These are phyloP conservation scores for Umimayanthus kanabou DNA, from an alignment of 92 coral and sea anemone genomes.

Conservation along the genomic window DNA sequence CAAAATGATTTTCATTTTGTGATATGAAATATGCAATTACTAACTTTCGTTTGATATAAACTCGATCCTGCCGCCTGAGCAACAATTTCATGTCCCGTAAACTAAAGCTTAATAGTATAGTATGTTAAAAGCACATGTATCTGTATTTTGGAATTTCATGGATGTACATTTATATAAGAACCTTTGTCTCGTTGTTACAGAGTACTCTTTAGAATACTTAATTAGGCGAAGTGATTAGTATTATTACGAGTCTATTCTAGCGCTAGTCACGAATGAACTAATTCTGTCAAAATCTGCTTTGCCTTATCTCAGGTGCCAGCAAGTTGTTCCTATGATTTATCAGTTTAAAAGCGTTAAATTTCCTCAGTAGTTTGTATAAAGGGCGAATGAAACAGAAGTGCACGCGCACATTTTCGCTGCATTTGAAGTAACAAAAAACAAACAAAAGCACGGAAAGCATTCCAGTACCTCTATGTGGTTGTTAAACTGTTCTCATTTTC, in stretches of 20 bases:
- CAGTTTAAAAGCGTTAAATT: not conserved
- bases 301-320: not conserved
- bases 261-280: not conserved
- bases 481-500: not conserved
- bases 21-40: not conserved
- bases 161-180: not conserved
- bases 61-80: not conserved
- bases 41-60: not conserved
- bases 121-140: not conserved
- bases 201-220: not conserved
- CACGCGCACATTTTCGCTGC: not conserved
- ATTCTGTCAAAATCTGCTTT: not conserved
- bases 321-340: not conserved
- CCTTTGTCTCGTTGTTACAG: not conserved
- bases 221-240: not conserved
- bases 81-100: not conserved
- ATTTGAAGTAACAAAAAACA: not conserved
- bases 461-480: not conserved
- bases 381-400: not conserved
- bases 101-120: not conserved
- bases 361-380: not conserved
- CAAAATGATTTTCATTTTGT: too few relatives aligned
- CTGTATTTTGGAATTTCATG: not conserved
- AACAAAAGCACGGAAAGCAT: not conserved
- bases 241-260: not conserved